Base-by-base conservation (phyloP, 2,113 vertebrate genomes). In the Laticauda laticaudata region DNA sequence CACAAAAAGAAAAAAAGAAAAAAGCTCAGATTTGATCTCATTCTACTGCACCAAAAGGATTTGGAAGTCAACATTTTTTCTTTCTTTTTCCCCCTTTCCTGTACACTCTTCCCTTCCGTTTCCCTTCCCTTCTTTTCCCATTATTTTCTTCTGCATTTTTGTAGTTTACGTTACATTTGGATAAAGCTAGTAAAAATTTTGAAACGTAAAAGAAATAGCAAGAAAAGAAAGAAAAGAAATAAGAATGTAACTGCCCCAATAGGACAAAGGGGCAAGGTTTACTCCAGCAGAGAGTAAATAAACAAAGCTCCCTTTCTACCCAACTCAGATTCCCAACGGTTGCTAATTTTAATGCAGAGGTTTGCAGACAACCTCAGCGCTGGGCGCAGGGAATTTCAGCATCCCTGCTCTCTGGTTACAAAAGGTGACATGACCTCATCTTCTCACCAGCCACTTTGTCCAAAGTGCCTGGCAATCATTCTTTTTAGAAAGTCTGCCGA, bases 361-460 rank as follows among this genome's bases (percentile, higher is more conserved):
- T 45, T 55, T 24, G 29, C 34, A 92, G 95, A 88, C 69, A 34
- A 93, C 94, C 95, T 90, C 90, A 56, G 61, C 11, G 9, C 91
- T 12, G 12, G 5, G 24, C 4, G 48, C 24, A 2, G 85, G 91
- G 93, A 96, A 96, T 96, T 97, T 97, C 95, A 96, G 95, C 96
- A 45, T 91, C 12, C 96, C 97, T 96, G 21, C 98, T 97, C 97
- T 97, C 96, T 96, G 95, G 95, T 97, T 97, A 92, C 97, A 96
- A 96, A 7, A 93, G 97, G 48, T 29, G 54, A 55, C 94, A 96
- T 95, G 96, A 97, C 98, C 97, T 97, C 97, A 64, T 64, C 89
- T n/a, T 97, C 97, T 96, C 94, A 96, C 97, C 96, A 97, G 97
- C 97, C 97, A 97, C 97, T 97, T 97, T 95, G 97, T 97, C 94